Evolutionary conservation across 2,888 invertebrate species (phyloP).

Genomic region (Boloria euphrosyne): DNA sequence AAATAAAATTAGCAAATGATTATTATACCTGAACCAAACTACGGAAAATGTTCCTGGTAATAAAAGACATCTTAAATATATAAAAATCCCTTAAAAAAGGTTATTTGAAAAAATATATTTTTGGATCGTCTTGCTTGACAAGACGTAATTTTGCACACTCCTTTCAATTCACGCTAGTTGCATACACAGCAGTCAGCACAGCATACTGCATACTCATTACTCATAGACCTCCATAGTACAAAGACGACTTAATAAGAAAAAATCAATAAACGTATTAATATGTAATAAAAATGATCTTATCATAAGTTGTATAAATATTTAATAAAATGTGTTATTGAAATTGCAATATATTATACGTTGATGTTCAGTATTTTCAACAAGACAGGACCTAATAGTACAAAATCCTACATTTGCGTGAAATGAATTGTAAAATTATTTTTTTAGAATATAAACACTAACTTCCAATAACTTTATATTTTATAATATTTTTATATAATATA

Average conservation of each 20-base stretch:
- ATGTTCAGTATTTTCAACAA: neutral
- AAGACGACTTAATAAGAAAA: too few species aligned
- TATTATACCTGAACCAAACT: slow-evolving; percentile 67
- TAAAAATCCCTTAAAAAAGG: slow-evolving; percentile 51
- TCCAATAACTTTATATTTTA: neutral
- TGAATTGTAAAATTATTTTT: neutral
- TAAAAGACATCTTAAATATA: slow-evolving; percentile 62
- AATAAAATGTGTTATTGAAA: neutral
- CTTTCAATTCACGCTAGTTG: neutral
- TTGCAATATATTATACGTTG: neutral
- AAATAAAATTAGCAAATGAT: slow-evolving; percentile 17
- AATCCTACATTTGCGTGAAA: neutral
- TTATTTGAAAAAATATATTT: slow-evolving; percentile 60
- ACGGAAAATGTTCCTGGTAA: slow-evolving; percentile 69
- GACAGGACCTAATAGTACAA: neutral
- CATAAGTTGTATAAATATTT: neutral
- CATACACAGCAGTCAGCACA: too few species aligned
- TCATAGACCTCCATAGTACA: too few species aligned
- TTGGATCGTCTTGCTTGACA: slow-evolving; percentile 53
- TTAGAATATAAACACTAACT: neutral
- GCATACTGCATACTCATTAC: too few species aligned
- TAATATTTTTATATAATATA: neutral
- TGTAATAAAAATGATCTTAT: too few species aligned
- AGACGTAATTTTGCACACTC: slow-evolving; percentile 14
- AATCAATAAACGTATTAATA: neutral